Percentiles rank a stretch among this genome's conserved stretches.
Conservation (phyloP, 2,113 vertebrate species). For the Bolborhynchus lineola region DNA sequence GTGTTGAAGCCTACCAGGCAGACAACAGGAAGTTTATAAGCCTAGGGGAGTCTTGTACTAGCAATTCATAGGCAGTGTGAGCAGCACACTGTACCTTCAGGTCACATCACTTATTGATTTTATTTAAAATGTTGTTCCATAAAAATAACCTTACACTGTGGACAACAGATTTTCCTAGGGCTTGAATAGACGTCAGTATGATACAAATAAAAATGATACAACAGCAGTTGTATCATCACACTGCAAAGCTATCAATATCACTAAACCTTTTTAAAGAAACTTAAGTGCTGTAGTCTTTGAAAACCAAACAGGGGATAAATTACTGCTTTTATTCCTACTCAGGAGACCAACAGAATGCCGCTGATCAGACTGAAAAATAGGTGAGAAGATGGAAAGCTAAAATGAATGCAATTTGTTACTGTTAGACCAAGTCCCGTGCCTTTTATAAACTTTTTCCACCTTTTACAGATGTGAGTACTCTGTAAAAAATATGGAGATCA, state of each 20-base stretch:
- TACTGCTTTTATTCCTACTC: not conserved
- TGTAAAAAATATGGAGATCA: not conserved
- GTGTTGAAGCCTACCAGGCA: not conserved
- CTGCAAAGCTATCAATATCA: not conserved
- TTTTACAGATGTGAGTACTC: not conserved
- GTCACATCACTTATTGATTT: conserved; percentile 58
- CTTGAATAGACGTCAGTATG: not conserved
- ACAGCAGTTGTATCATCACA: not conserved
- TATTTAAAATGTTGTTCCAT: not conserved
- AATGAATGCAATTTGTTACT: not conserved
- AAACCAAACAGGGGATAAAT: not conserved
- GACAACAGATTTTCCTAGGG: not conserved
- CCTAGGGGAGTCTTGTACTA: not conserved
- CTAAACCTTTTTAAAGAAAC: not conserved
- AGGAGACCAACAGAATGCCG: not conserved
- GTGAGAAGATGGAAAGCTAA: not conserved
- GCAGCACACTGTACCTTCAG: not conserved
- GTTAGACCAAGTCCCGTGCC: not conserved
- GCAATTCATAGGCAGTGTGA: not conserved
- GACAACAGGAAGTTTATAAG: not conserved
- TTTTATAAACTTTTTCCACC: not conserved
- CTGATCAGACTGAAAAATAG: not conserved
- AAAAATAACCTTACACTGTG: not conserved
- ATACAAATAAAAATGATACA: not conserved
- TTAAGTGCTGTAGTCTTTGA: not conserved